Evolutionary conservation across 1,140 invertebrate genomes (phyloP), one percentile per base, ranked within the genome.

Genomic region (Trinorchestia longiramus): DNA sequence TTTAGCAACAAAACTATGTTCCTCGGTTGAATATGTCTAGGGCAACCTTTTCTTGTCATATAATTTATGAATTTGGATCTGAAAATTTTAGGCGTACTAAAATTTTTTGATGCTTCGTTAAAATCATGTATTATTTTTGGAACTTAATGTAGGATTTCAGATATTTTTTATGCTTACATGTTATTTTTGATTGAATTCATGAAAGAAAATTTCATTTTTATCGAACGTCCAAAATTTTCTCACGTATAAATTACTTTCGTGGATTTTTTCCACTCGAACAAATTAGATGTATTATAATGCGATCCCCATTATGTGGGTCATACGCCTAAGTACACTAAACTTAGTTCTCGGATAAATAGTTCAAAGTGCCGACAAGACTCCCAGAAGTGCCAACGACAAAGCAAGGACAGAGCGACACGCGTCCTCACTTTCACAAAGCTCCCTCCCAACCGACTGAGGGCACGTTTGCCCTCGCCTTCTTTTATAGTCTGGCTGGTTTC

Each of bases 381-480:
- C 62, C 36, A 53, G 62, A 28, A 77, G 28, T 28, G 62, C 28
- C 62, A 19, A 28, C 62, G 62, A 28, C 62, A 23, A 15, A 91
- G 88, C 62, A 77, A 28, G 15, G 28, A 1, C 62, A 23, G 41
- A 91, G 88, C 88, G 41, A 15, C 88, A 42, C 88, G 15, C 3
- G 88, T 41, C 88, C 41, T 91, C 88, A 44, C 88, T 91, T 43
- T 41, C 88, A 91, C 41, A 42, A 42, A 23, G 88, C 88, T 43
- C 28, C 41, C 19, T 43, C 88, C 43, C 88, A 44, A 91, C 88
- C 43, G 88, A 91, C 88, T 91, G 88, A 91, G 88, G 88, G 88
- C 41, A 91, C 88, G 41, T 42, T 91, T 42, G 88, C 88, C 88
- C 88, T 91, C 88, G 41, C 88, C 36, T 41, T 91, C 43, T 11